phyloP scores from a whole-genome alignment of 2,888 invertebrate species.

The Troilus luridus region DNA sequence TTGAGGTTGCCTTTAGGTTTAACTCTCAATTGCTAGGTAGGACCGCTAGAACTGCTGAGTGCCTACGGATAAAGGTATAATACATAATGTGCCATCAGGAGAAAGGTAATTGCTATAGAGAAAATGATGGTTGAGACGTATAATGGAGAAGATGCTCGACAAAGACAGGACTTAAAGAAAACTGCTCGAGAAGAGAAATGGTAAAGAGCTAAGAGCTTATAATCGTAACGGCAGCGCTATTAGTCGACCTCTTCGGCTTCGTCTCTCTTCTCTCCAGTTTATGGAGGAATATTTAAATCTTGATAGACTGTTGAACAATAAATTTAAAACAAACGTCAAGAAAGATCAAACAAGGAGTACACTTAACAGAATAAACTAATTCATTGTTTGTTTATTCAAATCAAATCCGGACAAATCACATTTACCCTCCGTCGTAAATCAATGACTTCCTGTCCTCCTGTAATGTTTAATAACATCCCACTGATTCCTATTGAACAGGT shows the following conservation, averaged over 20 bases:
- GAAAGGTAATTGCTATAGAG: not conserved
- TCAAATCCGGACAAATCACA: too few species aligned
- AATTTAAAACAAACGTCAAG: not conserved
- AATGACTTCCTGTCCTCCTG: too few species aligned
- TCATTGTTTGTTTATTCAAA: too few species aligned
- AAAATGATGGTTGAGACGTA: not conserved
- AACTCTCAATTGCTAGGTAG: too few species aligned
- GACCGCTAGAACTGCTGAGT: too few species aligned
- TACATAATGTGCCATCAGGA: not conserved
- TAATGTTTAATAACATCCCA: too few species aligned
- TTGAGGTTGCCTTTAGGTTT: too few species aligned
- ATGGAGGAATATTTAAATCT: too few species aligned
- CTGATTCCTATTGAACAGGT: too few species aligned
- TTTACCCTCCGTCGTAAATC: too few species aligned
- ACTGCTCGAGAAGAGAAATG: not conserved
- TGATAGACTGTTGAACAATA: not conserved
- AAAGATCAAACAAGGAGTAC: too few species aligned
- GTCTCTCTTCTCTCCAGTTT: not conserved
- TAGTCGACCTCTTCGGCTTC: not conserved
- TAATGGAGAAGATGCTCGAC: not conserved
- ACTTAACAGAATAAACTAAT: too few species aligned
- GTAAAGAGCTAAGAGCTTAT: not conserved
- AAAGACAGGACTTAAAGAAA: not conserved
- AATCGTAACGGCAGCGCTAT: not conserved
- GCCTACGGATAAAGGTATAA: not conserved